These are phyloP conservation scores for Melinaea menophilus DNA, from an alignment of 2,888 invertebrate genomes.

Conservation along the genomic window DNA sequence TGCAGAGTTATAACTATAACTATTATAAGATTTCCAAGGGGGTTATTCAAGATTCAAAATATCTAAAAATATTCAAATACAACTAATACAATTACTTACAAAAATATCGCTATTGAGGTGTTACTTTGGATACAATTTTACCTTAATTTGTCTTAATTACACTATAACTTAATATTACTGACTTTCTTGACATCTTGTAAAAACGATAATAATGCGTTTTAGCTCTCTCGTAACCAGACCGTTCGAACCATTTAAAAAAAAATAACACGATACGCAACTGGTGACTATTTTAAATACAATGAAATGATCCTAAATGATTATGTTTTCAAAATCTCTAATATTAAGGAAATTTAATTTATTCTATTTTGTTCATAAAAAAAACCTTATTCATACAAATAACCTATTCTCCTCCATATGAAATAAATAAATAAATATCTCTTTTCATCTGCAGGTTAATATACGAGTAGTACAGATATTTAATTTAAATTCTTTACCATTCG, in stretches of 20 bases:
- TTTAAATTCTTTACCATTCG: no score
- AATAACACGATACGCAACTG: slow-evolving; percentile 9
- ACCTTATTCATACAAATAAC: background rate
- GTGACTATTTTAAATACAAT: slow-evolving; percentile 6
- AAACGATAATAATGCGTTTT: background rate
- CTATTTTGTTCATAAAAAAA: background rate
- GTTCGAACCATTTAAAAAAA: background rate
- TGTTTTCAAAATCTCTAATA: background rate
- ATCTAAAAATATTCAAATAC: no score
- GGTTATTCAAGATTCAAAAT: no score
- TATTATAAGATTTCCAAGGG: no score
- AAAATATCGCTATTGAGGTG: no score
- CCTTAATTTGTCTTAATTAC: no score
- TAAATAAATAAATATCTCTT: background rate
- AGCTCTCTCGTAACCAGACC: background rate
- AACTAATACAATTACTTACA: no score
- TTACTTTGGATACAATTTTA: no score
- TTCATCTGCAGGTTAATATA: background rate
- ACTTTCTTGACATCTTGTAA: background rate
- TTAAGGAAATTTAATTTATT: background rate
- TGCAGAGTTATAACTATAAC: no score
- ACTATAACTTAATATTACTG: no score
- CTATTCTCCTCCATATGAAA: background rate
- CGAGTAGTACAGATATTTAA: no score
- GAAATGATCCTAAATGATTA: slow-evolving; percentile 11